Conservation (phyloP, 30 jellyfish, hydroid and myxozoan species). For the Aurelia sp. region DNA sequence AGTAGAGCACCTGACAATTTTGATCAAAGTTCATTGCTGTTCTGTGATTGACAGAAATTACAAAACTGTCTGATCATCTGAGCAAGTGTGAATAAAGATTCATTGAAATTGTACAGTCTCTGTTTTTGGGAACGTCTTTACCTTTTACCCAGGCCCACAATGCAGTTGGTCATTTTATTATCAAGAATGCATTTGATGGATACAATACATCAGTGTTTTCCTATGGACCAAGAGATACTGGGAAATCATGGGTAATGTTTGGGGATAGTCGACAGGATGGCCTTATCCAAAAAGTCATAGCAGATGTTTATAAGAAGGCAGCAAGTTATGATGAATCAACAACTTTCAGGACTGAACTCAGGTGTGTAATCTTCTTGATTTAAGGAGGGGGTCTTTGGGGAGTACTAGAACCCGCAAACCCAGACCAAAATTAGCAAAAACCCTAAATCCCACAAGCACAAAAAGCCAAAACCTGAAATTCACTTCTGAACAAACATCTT, state of each 20-base stretch:
- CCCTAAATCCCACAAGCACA: too few species aligned
- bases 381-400: too few species aligned
- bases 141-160: slow-evolving; percentile 46
- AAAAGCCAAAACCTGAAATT: too few species aligned
- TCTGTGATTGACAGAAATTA: too few species aligned
- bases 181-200: slow-evolving; percentile 85
- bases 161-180: slow-evolving; percentile 63
- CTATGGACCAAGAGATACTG: slow-evolving; percentile 84
- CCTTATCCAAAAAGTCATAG: slow-evolving; percentile 51
- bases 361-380: slow-evolving; percentile 33
- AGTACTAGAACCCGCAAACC: too few species aligned
- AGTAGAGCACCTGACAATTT: too few species aligned
- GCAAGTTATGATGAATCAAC: slow-evolving; percentile 78
- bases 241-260: slow-evolving; percentile 79
- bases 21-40: too few species aligned
- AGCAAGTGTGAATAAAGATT: too few species aligned
- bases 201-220: slow-evolving; percentile 87
- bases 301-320: slow-evolving; percentile 79
- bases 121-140: neutral
- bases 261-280: slow-evolving; percentile 85
- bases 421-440: too few species aligned
- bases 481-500: too few species aligned
- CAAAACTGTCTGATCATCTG: too few species aligned
- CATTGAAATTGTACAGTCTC: too few species aligned
- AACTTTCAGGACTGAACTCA: slow-evolving; percentile 93